Evolutionary conservation across 2,888 invertebrate species (phyloP), one percentile per base, ranked within the genome.

Genomic region (Diadegma fenestrale): DNA sequence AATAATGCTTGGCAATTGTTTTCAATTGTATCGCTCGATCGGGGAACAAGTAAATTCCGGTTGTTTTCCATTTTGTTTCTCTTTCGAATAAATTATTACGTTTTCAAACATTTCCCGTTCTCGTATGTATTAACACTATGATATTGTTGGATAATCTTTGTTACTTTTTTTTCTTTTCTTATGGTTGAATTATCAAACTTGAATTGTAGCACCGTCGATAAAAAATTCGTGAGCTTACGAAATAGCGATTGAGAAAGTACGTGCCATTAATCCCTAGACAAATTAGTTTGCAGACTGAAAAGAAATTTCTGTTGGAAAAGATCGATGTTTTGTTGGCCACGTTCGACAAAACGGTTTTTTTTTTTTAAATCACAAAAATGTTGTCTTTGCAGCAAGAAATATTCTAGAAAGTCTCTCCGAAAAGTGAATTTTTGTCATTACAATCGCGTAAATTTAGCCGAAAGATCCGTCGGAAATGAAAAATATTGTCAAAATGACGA

Each of bases 181-280:
- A 71, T 79, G 82, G 69, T 81, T 64, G 63, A 64, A 80, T 68
- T 81, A 84, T 86, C 73, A 86, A 90, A 89, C 86, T 87, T 84
- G 88, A 89, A 86, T 68, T 73, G 78, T 87, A 90, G 89, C 90
- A 90, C 90, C 90, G 86, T 88, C 88, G 66, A 85, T 86, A 88
- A 73, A 87, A 89, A 85, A 85, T 87, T 71, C 86, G 77, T 84
- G 63, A 86, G 73, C 78, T 84, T 86, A 86, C 75, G 76, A 76
- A 85, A 61, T 61, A 79, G 80, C 72, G 72, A 72, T 80, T 66
- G 33, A 66, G 8, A 64, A 77, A 77, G 64, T 77, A 77, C 76
- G 51, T 43, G 37, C 45, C n/a, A 63, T 33, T 4, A 14, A 45
- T 17, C 64, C 48, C 48, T 12, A 33, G n/a, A 64, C 51, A 45